These are phyloP conservation scores for Anas flavirostris DNA, from an alignment of 2,797 vertebrate genomes.

Conservation along the genomic window DNA sequence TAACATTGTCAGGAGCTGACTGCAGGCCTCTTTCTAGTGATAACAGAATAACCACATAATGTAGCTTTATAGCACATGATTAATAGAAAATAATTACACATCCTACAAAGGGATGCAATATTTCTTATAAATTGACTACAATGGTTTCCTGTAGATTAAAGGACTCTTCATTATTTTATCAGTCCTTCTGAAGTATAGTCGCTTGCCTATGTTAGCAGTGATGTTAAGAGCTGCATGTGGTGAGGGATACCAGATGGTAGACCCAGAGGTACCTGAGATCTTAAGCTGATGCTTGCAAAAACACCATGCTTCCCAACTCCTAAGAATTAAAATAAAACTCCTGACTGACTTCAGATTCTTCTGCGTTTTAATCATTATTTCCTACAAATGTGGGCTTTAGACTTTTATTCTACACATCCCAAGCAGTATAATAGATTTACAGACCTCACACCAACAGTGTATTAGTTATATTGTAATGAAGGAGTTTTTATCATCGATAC, in stretches of 20 bases:
- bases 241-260: conserved; percentile 79
- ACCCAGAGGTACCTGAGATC: conserved; percentile 66
- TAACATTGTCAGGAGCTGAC: conserved; percentile 84
- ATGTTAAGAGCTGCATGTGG: conserved; percentile 64
- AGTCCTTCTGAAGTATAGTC: conserved; percentile 79
- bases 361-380: conserved; percentile 17
- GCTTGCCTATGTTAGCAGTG: conserved; percentile 73
- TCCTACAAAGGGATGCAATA: conserved; percentile 87
- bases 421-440: neutral
- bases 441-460: neutral
- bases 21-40: conserved; percentile 84
- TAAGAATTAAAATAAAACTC: neutral
- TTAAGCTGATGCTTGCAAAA: conserved; percentile 17
- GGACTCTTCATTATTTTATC: conserved; percentile 88
- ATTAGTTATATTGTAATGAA: conserved; percentile 17
- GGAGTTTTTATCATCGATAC: conserved; percentile 15
- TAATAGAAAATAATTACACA: conserved; percentile 88
- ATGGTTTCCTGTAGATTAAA: conserved; percentile 88
- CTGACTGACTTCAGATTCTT: neutral
- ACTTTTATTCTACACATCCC: neutral
- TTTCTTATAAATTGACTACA: conserved; percentile 88
- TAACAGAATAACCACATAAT: conserved; percentile 86
- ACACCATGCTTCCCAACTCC: neutral
- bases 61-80: conserved; percentile 86
- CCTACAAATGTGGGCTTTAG: neutral